A percentile compares a stretch with the other conserved stretches of the same genome.
Conservation (phyloP, 2,888 invertebrate species). For the Dasysyrphus tricinctus region DNA sequence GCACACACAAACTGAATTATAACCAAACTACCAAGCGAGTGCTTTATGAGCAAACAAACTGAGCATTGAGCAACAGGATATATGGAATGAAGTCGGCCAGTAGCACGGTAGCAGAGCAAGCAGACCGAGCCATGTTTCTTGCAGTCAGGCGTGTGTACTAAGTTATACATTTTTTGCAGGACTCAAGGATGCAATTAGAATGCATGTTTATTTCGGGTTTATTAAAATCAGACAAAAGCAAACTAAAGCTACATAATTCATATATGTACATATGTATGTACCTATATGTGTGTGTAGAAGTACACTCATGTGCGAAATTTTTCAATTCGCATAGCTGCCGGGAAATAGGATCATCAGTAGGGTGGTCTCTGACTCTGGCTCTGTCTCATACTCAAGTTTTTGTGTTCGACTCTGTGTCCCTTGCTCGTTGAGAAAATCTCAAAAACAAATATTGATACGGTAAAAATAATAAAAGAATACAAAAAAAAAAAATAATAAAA, state of each 20-base stretch:
- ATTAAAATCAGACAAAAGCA: constrained; percentile 70
- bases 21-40: constrained; percentile 63
- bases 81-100: background rate
- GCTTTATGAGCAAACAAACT: constrained; percentile 63
- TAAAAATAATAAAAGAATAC: constrained; percentile 37
- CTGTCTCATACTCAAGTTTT: constrained; percentile 1
- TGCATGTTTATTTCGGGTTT: constrained; percentile 71
- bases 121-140: background rate
- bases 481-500: constrained; percentile 26
- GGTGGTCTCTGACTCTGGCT: background rate
- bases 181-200: constrained; percentile 70
- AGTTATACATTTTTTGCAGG: constrained; percentile 2
- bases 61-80: constrained; percentile 38
- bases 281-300: background rate
- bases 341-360: constrained; percentile 2
- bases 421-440: constrained; percentile 55
- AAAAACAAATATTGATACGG: constrained; percentile 71
- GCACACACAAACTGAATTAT: constrained; percentile 71
- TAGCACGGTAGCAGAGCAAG: background rate
- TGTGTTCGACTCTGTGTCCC: constrained; percentile 24
- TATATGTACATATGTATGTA: background rate
- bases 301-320: constrained; percentile 53
- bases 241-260: background rate
- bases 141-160: constrained; percentile 12
- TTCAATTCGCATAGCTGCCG: constrained; percentile 28